Evolutionary conservation across 2,113 vertebrate species (phyloP), one percentile per base, ranked within the genome.

Genomic region (Elachura formosa): DNA sequence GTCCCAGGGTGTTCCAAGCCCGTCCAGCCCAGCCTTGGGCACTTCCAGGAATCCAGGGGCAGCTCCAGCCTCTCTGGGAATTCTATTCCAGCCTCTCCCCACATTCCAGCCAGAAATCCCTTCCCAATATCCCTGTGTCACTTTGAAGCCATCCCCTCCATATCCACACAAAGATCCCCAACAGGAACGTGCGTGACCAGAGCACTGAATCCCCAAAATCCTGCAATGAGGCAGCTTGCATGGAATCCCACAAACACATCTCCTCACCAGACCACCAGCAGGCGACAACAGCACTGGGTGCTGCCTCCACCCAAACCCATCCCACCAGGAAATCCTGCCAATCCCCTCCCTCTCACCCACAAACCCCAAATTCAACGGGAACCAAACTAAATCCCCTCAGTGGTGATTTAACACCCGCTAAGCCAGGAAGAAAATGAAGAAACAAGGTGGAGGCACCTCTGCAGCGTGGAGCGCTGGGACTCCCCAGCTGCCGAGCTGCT

Each of bases 361-460:
- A 45, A 55, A 28, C 2, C 24, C 33, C n/a, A 24, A 18, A 9
- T 61, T 63, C n/a, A 8, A 33, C 0, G 6, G 54, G 19, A 54
- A n/a, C n/a, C n/a, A n/a, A n/a, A n/a, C n/a, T n/a, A n/a, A n/a
- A n/a, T n/a, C n/a, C n/a, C n/a, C n/a, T n/a, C n/a, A n/a, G n/a
- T n/a, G n/a, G n/a, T n/a, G n/a, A n/a, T n/a, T n/a, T n/a, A n/a
- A n/a, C n/a, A n/a, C n/a, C n/a, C n/a, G n/a, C n/a, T n/a, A n/a
- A 24, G 23, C 5, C 0, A 75, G 54, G 45, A 29, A 43, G 59
- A 28, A 41, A 64, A 43, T 0, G 4, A 7, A n/a, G n/a, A n/a
- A n/a, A n/a, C n/a, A n/a, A n/a, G n/a, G n/a, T n/a, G n/a, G 11
- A n/a, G 52, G 83, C 96, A 99, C 99, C 99, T 99, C 76, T 99